Conservation (phyloP, 2,888 invertebrate genomes). For the Entomobrya proxima region DNA sequence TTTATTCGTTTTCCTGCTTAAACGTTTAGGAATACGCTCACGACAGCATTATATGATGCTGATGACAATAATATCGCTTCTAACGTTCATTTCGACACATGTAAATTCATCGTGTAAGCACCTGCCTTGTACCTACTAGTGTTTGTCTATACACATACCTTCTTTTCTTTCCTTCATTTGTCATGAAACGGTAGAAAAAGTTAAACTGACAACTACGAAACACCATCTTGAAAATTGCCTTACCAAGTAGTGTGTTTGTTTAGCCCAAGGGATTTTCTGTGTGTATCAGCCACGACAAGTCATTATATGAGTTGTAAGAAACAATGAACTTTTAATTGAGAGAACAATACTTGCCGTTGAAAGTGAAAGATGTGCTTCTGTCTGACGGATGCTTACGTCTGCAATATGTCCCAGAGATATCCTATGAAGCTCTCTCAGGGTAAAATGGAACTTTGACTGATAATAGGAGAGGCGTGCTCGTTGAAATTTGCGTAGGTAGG, state of each 20-base stretch:
- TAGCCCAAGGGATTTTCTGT: background rate
- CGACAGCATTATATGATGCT: background rate
- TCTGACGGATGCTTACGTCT: background rate
- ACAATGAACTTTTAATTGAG: slow-evolving; percentile 55
- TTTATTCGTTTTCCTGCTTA: background rate
- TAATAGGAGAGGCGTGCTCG: background rate
- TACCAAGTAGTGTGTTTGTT: slow-evolving; percentile 15
- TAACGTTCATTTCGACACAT: background rate
- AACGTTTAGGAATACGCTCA: background rate
- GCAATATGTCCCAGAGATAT: background rate
- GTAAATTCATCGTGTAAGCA: too few species aligned
- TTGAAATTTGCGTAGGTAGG: background rate
- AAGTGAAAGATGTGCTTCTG: slow-evolving; percentile 45
- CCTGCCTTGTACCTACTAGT: too few species aligned
- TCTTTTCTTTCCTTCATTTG: too few species aligned
- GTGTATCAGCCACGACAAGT: slow-evolving; percentile 5
- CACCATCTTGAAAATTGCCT: background rate
- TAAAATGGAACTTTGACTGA: too few species aligned
- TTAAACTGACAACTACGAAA: background rate
- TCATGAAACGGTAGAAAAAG: background rate
- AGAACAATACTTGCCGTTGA: slow-evolving; percentile 37
- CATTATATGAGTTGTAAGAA: slow-evolving; percentile 31
- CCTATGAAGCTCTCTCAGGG: too few species aligned
- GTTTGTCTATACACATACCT: too few species aligned
- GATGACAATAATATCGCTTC: background rate